Evolutionary conservation across 2,888 invertebrate genomes (phyloP), one percentile per base, ranked within the genome.

Genomic region (Lochmaea capreae): DNA sequence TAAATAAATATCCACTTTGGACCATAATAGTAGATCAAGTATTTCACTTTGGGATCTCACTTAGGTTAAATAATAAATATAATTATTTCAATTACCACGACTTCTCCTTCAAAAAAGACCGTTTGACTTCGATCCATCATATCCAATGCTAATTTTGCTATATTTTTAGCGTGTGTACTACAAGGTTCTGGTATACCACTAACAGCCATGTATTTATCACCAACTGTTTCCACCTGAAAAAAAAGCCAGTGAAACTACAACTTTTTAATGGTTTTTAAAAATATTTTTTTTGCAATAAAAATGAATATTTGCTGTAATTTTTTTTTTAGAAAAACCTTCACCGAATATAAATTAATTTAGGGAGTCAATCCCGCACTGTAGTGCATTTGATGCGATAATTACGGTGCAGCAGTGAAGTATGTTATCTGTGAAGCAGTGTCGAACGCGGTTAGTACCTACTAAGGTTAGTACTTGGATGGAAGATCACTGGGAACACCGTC

Each of bases 131-230:
- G 90, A 86, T 97, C 97, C 96, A 98, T 96, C 95, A 98, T 97
- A 85, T 97, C 97, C 33, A 98, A 88, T 9, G 98, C 97, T 49
- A 98, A 89, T 74, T 93, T 90, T 0, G 95, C 96, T 83, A 98
- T 97, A 84, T 97, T 96, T 80, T 94, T 93, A 14, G 97, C 97
- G 84, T 98, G 98, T 54, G 93, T 93, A 72, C 92, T 91, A 85
- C 97, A 97, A 10, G 94, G 94, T 85, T 97, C 97, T 0, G 98
- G 98, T 68, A 98, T 89, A 62, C 98, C 98, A 81, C 97, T 96
- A 0, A 97, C 98, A 0, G 97, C 97, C 98, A 98, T 98, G 86
- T 98, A 98, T 87, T 98, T 98, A 87, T 98, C 98, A 74, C 98
- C 98, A 26, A 98, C 97, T 12, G 98, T 98, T 88, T 98, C 98